Evolutionary conservation across 2,113 vertebrate genomes (phyloP).

Genomic region (Morone saxatilis): DNA sequence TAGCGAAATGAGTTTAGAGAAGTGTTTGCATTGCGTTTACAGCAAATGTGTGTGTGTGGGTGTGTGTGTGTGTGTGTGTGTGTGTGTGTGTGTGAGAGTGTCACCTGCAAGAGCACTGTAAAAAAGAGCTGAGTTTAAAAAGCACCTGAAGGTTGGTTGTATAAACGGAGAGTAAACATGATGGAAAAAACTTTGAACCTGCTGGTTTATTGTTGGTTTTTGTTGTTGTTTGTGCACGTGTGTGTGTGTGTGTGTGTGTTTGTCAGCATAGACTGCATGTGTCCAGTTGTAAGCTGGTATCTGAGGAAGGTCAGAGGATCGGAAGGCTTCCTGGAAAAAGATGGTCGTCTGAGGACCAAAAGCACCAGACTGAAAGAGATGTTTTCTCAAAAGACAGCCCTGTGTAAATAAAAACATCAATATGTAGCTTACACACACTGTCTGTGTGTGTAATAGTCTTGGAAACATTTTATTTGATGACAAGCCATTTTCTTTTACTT

Average conservation of each 20-base stretch:
- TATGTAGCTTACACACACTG: background rate
- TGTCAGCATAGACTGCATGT: conserved; percentile 45
- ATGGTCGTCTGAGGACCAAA: conserved; percentile 64
- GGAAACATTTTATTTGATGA: conserved; percentile 14
- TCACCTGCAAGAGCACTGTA: conserved; percentile 76
- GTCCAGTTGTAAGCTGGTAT: conserved; percentile 75
- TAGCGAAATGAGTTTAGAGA: conserved; percentile 26
- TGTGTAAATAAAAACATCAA: conserved; percentile 51
- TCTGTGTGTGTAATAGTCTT: background rate
- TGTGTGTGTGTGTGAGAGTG: conserved; percentile 21
- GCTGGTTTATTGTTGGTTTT: conserved; percentile 75
- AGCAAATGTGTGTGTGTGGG: conserved; percentile 53
- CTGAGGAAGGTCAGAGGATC: conserved; percentile 75
- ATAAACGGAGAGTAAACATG: conserved; percentile 75
- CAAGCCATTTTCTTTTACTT: background rate
- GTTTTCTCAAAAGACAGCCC: conserved; percentile 63
- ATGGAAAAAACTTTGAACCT: conserved; percentile 70
- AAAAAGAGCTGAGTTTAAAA: conserved; percentile 79
- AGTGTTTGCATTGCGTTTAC: conserved; percentile 53
- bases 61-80: too few species aligned
- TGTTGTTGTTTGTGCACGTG: conserved; percentile 32
- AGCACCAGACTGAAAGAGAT: conserved; percentile 79
- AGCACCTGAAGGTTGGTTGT: conserved; percentile 82
- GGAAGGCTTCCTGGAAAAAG: conserved; percentile 76
- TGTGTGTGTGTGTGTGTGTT: conserved; percentile 14